Evolutionary conservation across 2,113 vertebrate genomes (phyloP).

Genomic region (Mola mola): DNA sequence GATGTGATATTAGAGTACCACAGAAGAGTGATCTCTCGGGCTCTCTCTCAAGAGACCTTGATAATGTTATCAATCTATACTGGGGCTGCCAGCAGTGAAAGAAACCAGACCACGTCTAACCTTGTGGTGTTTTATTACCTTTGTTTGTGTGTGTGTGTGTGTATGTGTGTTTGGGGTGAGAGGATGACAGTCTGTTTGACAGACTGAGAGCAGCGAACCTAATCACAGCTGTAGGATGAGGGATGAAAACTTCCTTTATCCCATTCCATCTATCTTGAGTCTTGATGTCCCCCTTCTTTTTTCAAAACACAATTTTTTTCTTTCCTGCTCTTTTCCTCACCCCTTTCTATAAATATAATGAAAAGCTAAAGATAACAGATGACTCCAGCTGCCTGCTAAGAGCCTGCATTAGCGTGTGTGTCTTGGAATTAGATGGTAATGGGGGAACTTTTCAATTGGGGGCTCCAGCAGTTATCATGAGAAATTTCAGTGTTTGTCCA

Average conservation of each 20-base stretch:
- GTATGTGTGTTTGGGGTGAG: slow-evolving; percentile 35
- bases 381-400: slow-evolving; percentile 31
- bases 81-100: too few species aligned
- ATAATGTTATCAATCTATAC: too few species aligned
- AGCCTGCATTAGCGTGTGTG: slow-evolving; percentile 23
- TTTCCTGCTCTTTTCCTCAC: background rate
- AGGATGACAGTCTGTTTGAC: slow-evolving; percentile 27
- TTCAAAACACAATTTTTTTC: background rate
- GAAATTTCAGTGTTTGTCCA: background rate
- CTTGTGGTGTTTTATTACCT: too few species aligned
- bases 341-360: slow-evolving; percentile 1
- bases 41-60: too few species aligned
- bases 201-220: slow-evolving; percentile 16
- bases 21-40: too few species aligned
- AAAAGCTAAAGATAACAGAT: slow-evolving; percentile 25
- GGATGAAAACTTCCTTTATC: too few species aligned
- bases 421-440: slow-evolving; percentile 34
- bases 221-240: too few species aligned
- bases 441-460: slow-evolving; percentile 4
- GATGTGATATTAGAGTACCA: too few species aligned
- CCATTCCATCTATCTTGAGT: too few species aligned
- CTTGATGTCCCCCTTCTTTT: too few species aligned
- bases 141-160: too few species aligned
- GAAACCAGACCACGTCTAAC: too few species aligned
- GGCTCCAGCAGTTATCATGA: slow-evolving; percentile 13